Percentiles rank a stretch among this genome's conserved stretches.
Evolutionary conservation across 37 sponge, comb jelly and placozoan genomes (phyloP).

Genomic region (Eunapius fragilis): DNA sequence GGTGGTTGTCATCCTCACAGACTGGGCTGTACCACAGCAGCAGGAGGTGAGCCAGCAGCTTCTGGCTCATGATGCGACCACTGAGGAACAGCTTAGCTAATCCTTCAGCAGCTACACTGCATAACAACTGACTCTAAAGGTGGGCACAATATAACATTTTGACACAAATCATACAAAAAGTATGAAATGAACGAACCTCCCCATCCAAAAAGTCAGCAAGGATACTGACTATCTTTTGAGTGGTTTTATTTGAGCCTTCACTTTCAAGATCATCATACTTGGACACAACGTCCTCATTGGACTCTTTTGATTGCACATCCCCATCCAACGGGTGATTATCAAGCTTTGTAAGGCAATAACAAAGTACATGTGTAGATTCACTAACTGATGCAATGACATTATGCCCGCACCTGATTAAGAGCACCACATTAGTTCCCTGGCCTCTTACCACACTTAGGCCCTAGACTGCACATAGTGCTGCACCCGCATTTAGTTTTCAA

Average conservation of each 20-base stretch:
- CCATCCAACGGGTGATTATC: background rate
- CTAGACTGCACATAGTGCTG: too few relatives aligned
- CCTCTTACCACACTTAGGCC: too few relatives aligned
- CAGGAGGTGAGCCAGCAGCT: slow-evolving; percentile 71
- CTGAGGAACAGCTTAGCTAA: slow-evolving; percentile 80
- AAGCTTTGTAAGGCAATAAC: background rate
- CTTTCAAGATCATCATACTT: background rate
- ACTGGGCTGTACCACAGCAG: slow-evolving; percentile 86
- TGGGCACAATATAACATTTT: background rate
- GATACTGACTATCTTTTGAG: slow-evolving; percentile 54
- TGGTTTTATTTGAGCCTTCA: slow-evolving; percentile 15
- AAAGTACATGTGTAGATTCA: background rate
- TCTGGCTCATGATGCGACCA: slow-evolving; percentile 72
- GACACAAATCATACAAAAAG: background rate
- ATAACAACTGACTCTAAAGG: slow-evolving; percentile 62
- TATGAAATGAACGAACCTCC: slow-evolving; percentile 37
- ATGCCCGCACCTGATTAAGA: too few relatives aligned
- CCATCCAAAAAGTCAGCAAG: slow-evolving; percentile 57
- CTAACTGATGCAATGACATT: too few relatives aligned
- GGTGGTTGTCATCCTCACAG: slow-evolving; percentile 55
- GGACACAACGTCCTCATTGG: background rate
- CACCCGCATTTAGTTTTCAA: too few relatives aligned
- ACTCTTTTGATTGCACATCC: background rate
- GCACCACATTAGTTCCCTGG: too few relatives aligned
- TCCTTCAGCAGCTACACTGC: slow-evolving; percentile 67